Evolutionary conservation across 2,888 invertebrate species (phyloP).

Genomic region (Dolomedes plantarius): DNA sequence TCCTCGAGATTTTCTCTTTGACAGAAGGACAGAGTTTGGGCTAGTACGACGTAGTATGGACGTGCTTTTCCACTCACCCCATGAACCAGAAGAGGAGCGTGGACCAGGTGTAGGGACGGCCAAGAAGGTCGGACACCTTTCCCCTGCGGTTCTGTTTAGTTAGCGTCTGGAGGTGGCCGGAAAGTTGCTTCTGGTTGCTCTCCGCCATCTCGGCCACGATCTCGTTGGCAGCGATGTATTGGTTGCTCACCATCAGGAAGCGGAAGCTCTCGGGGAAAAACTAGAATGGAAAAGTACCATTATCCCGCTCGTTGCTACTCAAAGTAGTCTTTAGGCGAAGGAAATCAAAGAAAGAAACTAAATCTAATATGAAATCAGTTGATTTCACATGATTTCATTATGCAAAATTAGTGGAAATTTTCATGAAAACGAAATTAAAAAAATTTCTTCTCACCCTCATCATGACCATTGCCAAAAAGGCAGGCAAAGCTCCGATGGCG

Average conservation of each 20-base stretch:
- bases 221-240: constrained; percentile 11
- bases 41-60: too few species aligned
- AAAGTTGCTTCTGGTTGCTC: constrained; percentile 1
- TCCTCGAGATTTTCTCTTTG: too few species aligned
- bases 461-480: constrained; percentile 37
- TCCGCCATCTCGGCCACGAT: constrained; percentile 22
- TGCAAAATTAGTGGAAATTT: too few species aligned
- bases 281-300: too few species aligned
- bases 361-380: too few species aligned
- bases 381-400: too few species aligned
- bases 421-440: too few species aligned
- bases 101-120: not conserved
- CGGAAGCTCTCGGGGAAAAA: constrained; percentile 53
- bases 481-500: constrained; percentile 18
- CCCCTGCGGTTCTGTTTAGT: not conserved
- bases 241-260: constrained; percentile 26
- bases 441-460: constrained; percentile 29
- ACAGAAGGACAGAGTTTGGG: too few species aligned
- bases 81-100: constrained; percentile 34
- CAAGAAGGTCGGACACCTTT: not conserved
- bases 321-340: too few species aligned
- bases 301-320: too few species aligned
- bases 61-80: constrained; percentile 33
- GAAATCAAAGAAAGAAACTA: too few species aligned
- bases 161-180: not conserved